Evolutionary conservation across 2,797 vertebrate species (phyloP).

Genomic region (Anguilla pacifica): DNA sequence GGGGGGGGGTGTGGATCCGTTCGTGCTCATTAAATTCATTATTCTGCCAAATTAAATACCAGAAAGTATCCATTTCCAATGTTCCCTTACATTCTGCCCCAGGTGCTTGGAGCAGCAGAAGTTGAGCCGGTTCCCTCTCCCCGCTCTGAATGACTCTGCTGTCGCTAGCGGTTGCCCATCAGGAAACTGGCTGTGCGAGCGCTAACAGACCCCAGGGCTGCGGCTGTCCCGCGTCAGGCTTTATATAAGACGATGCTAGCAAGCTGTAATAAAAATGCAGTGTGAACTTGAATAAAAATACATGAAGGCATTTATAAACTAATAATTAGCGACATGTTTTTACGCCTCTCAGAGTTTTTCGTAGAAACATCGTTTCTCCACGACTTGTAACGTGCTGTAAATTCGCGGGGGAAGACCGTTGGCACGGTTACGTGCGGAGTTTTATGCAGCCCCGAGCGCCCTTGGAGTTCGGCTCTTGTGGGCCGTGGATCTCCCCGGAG

Average conservation of each 20-base stretch:
- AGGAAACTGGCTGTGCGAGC: background rate
- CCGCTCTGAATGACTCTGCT: slow-evolving; percentile 56
- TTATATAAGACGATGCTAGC: background rate
- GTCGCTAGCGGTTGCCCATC: background rate
- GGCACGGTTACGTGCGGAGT: background rate
- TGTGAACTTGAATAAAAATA: background rate
- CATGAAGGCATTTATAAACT: background rate
- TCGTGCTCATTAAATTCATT: slow-evolving; percentile 65
- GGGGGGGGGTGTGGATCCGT: slow-evolving; percentile 47
- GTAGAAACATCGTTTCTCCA: background rate
- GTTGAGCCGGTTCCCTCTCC: slow-evolving; percentile 64
- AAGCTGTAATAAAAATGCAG: background rate
- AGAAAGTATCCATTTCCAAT: slow-evolving; percentile 64
- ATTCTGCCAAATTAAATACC: slow-evolving; percentile 72
- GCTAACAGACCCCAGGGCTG: background rate
- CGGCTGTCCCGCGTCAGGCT: background rate
- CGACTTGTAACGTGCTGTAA: background rate
- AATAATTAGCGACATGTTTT: background rate
- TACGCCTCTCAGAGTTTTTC: background rate
- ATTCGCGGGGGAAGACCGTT: background rate
- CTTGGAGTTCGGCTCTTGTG: background rate
- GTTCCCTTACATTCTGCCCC: slow-evolving; percentile 67
- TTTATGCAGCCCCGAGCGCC: background rate
- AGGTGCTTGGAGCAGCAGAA: slow-evolving; percentile 60
- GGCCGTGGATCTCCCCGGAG: background rate